Evolutionary conservation across 2,113 vertebrate genomes (phyloP), one percentile per base, ranked within the genome.

Genomic region (Saccopteryx leptura): DNA sequence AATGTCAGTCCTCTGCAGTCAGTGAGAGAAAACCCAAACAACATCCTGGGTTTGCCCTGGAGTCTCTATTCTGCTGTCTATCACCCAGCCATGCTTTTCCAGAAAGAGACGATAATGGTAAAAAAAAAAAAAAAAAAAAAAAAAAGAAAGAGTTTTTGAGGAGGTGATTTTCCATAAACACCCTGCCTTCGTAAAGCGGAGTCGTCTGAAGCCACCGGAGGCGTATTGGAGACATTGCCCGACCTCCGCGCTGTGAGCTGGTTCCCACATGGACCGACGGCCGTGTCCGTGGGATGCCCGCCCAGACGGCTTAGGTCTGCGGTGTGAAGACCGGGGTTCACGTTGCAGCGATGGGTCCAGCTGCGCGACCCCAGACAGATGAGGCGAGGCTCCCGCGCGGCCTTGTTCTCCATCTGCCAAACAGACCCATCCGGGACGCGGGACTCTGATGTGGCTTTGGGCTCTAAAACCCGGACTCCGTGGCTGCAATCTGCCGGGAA

Each of bases 151-250:
- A 46, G 24, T 46, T 66, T 81, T 54, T 86, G 72, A 92, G 82
- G 81, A 93, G 75, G 66, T 23, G 84, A 52, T 87, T 96, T 96
- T 95, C 97, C 76, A 0, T 95, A 72, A 96, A 95, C 84, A 90
- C 15, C 13, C 72, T 31, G 88, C 28, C 48, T 81, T 72, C 21
- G 1, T 7, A 13, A 17, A 21, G 39, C 1, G 9, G 56, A 81
- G 68, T 33, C 90, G 4, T 46, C 26, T n/a, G 18, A 26, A 80
- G 56, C 52, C 5, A 5, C 0, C 7, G 68, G 48, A 50, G n/a
- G 39, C 26, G 0, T 9, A 3, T 13, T 13, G 48, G 69, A 79
- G 66, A 14, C 19, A 8, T 31, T 39, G 52, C 8, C 13, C 52
- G 48, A 56, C 61, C 66, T 48, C 63, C 1, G 0, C 7, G 21